These are phyloP conservation scores for Eunapius fragilis DNA, from an alignment of 37 sponge, comb jelly and placozoan genomes.

Conservation along the genomic window DNA sequence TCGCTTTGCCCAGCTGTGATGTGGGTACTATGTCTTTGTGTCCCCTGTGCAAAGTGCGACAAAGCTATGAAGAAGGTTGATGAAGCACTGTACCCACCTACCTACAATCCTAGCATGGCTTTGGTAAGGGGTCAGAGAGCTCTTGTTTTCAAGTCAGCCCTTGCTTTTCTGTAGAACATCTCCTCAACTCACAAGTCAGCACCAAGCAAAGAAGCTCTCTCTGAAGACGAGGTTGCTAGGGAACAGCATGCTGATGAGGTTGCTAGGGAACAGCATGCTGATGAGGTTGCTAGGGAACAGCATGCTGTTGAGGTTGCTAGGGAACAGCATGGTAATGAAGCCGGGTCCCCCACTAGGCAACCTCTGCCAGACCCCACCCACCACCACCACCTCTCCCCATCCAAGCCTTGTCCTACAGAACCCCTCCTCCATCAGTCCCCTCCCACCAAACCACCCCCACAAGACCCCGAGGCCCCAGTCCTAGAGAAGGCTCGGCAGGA, in stretches of 20 bases:
- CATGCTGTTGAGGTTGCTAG: too few relatives aligned
- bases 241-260: too few relatives aligned
- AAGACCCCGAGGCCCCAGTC: background rate
- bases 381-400: background rate
- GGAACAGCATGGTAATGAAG: background rate
- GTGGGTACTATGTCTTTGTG: background rate
- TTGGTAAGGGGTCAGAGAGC: conserved; percentile 19
- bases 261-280: too few relatives aligned
- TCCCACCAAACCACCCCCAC: background rate
- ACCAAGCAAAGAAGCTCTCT: background rate
- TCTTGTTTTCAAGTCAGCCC: background rate
- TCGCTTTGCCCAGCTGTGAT: too few relatives aligned
- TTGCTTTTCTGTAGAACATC: background rate
- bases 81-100: conserved; percentile 66
- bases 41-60: background rate
- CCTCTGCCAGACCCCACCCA: background rate
- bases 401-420: background rate
- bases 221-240: background rate
- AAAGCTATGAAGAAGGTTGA: background rate
- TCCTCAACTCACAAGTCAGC: background rate
- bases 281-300: too few relatives aligned
- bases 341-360: background rate
- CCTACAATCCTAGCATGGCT: conserved; percentile 70
- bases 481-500: background rate
- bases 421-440: background rate